Evolutionary conservation across 2,113 vertebrate genomes (phyloP).

Genomic region (Charadrius vociferus): DNA sequence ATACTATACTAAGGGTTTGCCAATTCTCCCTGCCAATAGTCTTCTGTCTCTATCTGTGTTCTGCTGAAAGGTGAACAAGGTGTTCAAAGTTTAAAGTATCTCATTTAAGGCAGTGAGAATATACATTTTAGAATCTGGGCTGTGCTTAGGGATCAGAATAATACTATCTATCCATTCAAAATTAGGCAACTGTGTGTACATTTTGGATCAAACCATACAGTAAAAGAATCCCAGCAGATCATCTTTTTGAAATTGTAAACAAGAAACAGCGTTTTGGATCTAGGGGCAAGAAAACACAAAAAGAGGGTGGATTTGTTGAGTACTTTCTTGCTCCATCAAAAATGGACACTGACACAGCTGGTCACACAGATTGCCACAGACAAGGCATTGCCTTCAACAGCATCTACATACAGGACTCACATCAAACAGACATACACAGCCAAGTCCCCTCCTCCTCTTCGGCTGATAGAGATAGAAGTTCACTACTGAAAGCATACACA

Average conservation of each 20-base stretch:
- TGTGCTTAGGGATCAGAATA: neutral
- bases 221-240: neutral
- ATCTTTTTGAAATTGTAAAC: neutral
- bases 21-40: neutral
- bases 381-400: neutral
- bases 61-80: neutral
- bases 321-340: neutral
- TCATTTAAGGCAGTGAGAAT: neutral
- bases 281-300: neutral
- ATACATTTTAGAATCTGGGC: neutral
- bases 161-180: neutral
- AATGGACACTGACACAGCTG: neutral
- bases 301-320: neutral
- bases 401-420: neutral
- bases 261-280: neutral
- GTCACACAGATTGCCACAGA: neutral
- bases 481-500: neutral
- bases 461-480: neutral
- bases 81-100: neutral
- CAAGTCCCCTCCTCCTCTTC: neutral
- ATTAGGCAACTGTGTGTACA: neutral
- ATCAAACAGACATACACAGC: neutral
- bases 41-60: neutral
- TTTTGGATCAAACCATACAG: neutral
- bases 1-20: neutral